Base-by-base conservation (phyloP, 53 echinoderm and acorn worm species). In the Stichopus horrens region DNA sequence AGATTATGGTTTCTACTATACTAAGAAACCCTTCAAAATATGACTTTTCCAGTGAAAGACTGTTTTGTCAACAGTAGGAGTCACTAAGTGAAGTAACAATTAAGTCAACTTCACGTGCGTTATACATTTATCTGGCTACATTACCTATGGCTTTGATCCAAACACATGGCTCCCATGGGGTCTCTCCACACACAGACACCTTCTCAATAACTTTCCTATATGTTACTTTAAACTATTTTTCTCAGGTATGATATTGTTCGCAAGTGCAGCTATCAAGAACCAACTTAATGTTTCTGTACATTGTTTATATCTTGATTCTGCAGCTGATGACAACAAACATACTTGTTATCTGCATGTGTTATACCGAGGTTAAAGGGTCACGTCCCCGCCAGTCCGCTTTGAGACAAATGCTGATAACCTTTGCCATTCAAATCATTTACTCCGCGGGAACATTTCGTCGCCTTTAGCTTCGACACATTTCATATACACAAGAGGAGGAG, bases 391-490 rank as follows among this genome's bases (percentile, higher is more conserved):
- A 71, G 14, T 13, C 7, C 71, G 71, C 7, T 58, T 56, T 81
- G 81, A 81, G 71, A 71, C 58, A 56, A 56, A 81, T 11, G 21
- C 81, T 54, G 81, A 81, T 81, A 81, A 81, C 81, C 81, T 81
- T 81, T 81, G 81, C 56, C 81, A 56, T 56, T 81, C 58, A 58
- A 37, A 81, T 22, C 81, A 53, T 19, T 55, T 58, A 52, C 57
- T 56, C 81, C n/a, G 57, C 20, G 58, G 18, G 81, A 81, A 56
- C 81, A 81, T 81, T 56, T 58, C 71, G 19, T 71, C 71, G 71
- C 71, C 71, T 18, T 71, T 71, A 71, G 71, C n/a, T 18, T 71
- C n/a, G 19, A 71, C 7, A 18, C 18, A n/a, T 71, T 20, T 71
- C 16, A 68, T 18, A 7, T n/a, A 13, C 18, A n/a, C 7, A 10